Base-by-base conservation (phyloP, 2,888 invertebrate genomes). In the Camponotus fellah region DNA sequence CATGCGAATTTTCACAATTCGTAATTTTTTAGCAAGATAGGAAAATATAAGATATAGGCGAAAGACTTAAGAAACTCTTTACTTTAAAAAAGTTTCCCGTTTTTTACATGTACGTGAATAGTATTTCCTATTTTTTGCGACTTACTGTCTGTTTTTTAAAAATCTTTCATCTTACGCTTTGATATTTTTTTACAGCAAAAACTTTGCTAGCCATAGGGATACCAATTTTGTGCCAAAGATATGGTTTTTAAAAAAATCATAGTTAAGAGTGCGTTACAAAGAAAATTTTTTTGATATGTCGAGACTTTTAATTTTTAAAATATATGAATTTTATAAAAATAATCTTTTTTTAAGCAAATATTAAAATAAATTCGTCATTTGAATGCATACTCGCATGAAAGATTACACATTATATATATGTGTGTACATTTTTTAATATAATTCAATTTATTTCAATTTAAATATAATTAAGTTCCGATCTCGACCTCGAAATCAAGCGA, bases 391-490 rank as follows among this genome's bases (percentile, higher is more conserved):
- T 49, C 4, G 43, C 32, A n/a, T 21, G 4, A 66, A 53, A 53
- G 37, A 43, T 43, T 12, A 43, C 14, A 3, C 43, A 43, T 43
- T 60, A 49, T 21, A 43, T 43, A 26, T 26, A 26, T 26, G 26
- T 12, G 12, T 3, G 17, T 66, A 66, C 40, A 53, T 9, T 37
- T 12, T 40, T 64, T 8, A 14, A n/a, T n/a, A n/a, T n/a, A n/a
- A n/a, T n/a, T n/a, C n/a, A n/a, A n/a, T n/a, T n/a, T n/a, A n/a
- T n/a, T 34, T 40, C 3, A 65, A 65, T 65, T 74, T 34, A 37
- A 76, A 76, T 65, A 17, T 12, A 10, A 34, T 58, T 43, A 34
- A 40, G 43, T 10, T 46, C 46, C 21, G 26, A 71, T 71, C 17
- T 58, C 21, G 14, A 32, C 14, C 32, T 32, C n/a, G 14, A 79